Evolutionary conservation across 2,888 invertebrate species (phyloP), one percentile per base, ranked within the genome.

Genomic region (Pollenia griseotomentosa): DNA sequence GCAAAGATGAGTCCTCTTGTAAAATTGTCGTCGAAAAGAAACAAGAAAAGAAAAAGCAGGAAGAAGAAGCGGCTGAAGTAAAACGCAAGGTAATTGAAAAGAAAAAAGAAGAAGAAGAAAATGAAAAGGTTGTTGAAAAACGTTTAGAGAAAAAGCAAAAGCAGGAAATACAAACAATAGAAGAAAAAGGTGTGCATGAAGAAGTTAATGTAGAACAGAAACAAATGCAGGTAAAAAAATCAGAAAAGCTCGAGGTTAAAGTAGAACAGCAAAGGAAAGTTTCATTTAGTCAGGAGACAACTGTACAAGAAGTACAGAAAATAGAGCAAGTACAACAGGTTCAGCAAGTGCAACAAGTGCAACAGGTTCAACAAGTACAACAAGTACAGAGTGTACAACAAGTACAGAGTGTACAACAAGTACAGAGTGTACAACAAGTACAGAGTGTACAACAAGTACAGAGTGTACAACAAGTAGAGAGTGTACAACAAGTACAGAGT

Each of bases 1-100:
- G 99, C 71, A 96, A 97, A 92, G 98, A 97, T 90, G 97, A 97
- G 91, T 97, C 97, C 2, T 95, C 96, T 63, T 97, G 98, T 66
- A 96, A 97, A 90, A 95, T 99, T 83, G 97, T 96, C 33, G 96
- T 99, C 12, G 95, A 95, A 92, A 95, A 95, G 94, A 93, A 92
- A 84, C 91, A 93, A 68, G 94, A 94, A 10, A 93, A 94, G 88
- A 93, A 95, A 92, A 95, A 95, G 92, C 95, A 95, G 89, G 94
- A 95, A 77, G 94, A 94, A 80, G 93, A 93, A 75, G 92, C 92
- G 70, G 90, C 91, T 59, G 92, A 92, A 77, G 91, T 92, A 55
- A 93, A 93, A 87, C 94, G 94, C 91, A 94, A 94, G 90, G 91
- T 87, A 86, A 86, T 88, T 79, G 86, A 94, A 88, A 93, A 95